Conservation (phyloP, 1,140 invertebrate species). For the Littorina saxatilis region DNA sequence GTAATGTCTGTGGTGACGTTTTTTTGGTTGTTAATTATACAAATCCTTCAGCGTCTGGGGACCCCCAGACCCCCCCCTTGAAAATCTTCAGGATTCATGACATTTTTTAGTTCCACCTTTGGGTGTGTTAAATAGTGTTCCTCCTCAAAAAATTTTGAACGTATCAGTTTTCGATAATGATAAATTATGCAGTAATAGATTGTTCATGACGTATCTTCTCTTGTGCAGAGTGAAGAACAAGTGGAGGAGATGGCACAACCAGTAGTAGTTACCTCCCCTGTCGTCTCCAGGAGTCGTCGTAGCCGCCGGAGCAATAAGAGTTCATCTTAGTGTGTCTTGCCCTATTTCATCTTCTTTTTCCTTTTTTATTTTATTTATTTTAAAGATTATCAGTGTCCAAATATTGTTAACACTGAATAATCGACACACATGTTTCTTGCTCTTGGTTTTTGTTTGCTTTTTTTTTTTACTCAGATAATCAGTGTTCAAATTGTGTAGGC, state of each 20-base stretch:
- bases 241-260: not conserved
- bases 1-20: no score
- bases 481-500: not conserved
- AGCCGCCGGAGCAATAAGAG: not conserved
- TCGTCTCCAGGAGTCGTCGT: conserved; percentile 1
- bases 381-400: not conserved
- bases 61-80: no score
- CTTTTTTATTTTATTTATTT: not conserved
- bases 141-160: no score
- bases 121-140: no score
- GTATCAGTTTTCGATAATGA: no score
- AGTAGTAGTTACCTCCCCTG: not conserved
- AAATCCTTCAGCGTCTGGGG: no score
- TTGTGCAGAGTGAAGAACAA: conserved; percentile 6
- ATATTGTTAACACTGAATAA: no score
- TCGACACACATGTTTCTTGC: not conserved
- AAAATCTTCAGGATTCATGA: no score
- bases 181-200: no score
- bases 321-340: not conserved
- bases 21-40: no score
- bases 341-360: not conserved
- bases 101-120: no score
- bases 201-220: no score
- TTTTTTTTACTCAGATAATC: not conserved
- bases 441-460: not conserved